A percentile compares a stretch with the other conserved stretches of the same genome.
Evolutionary conservation across 2,113 vertebrate genomes (phyloP).

Genomic region (Grammomys dolichurus): DNA sequence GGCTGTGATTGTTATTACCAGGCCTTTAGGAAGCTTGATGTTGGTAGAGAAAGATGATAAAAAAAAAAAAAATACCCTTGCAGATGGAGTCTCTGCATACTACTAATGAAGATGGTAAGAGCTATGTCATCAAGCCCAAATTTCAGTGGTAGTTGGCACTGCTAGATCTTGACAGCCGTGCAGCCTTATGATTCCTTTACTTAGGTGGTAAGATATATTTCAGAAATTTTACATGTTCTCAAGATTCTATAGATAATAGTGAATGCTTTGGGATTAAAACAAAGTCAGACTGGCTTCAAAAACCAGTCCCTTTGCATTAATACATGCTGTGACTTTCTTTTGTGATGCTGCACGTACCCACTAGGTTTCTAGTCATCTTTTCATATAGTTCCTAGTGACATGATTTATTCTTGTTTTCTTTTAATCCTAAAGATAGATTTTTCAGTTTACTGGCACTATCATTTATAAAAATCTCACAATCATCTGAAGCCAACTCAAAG

Average conservation of each 20-base stretch:
- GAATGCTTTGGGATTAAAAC: neutral
- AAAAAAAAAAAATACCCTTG: constrained; percentile 22
- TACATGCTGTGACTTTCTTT: too few species aligned
- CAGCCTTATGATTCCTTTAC: neutral
- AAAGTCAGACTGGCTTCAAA: constrained; percentile 4
- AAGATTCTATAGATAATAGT: neutral
- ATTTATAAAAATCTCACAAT: neutral
- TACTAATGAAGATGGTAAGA: constrained; percentile 52
- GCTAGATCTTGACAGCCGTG: neutral
- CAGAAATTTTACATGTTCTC: neutral
- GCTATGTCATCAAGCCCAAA: neutral
- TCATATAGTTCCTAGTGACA: neutral
- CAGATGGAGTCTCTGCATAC: constrained; percentile 28
- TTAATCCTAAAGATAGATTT: neutral
- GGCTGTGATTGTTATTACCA: constrained; percentile 67
- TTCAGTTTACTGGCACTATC: neutral
- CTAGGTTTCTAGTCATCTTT: neutral
- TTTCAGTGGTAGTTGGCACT: neutral
- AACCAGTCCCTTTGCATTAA: neutral
- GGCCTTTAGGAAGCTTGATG: constrained; percentile 48
- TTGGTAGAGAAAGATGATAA: constrained; percentile 57
- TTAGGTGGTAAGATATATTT: neutral
- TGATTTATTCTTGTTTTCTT: neutral
- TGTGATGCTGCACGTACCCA: neutral
- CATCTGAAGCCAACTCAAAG: neutral